Evolutionary conservation across 2,797 vertebrate species (phyloP), one percentile per base, ranked within the genome.

Genomic region (Saxicola maurus): DNA sequence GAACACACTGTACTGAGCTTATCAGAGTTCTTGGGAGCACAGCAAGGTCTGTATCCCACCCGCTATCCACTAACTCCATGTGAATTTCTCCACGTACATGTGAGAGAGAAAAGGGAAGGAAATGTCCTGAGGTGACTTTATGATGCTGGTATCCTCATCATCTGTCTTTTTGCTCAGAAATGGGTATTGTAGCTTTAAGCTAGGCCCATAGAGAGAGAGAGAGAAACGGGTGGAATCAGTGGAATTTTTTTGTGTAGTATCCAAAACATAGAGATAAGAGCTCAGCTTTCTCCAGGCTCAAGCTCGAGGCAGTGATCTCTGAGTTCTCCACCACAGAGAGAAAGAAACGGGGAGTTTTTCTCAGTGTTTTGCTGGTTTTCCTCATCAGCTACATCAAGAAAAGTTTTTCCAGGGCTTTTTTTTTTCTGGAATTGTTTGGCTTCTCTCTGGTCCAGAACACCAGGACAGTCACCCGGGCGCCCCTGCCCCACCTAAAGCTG

Each of bases 301-400:
- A 51, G 10, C n/a, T 30, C 3, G 0, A 0, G 0, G n/a, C 38
- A 62, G n/a, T 10, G 19, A 8, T 33, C 37, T 75, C 19, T 5
- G 2, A 52, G 37, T 61, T 42, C n/a, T 52, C 24, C 6, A 7
- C 7, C 10, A 3, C 49, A 53, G 3, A 61, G 1, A 60, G 21
- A 31, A 15, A 66, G 30, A 31, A 53, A 18, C 1, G 0, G 7
- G 8, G 48, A 43, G 9, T 49, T 52, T 30, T 62, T 16, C 10
- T 52, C 23, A 25, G 9, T 6, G 30, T 31, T 62, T 14, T 35
- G 38, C n/a, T 30, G 12, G 19, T 43, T 35, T 24, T 52, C n/a
- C n/a, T 62, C 25, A 24, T 76, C 24, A 62, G 20, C 24, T 52
- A 35, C 1, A 0, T 31, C 38, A 62, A 30, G n/a, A 30, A 52